Conservation (phyloP, 2,888 invertebrate species). For the Epistrophe grossulariae region DNA sequence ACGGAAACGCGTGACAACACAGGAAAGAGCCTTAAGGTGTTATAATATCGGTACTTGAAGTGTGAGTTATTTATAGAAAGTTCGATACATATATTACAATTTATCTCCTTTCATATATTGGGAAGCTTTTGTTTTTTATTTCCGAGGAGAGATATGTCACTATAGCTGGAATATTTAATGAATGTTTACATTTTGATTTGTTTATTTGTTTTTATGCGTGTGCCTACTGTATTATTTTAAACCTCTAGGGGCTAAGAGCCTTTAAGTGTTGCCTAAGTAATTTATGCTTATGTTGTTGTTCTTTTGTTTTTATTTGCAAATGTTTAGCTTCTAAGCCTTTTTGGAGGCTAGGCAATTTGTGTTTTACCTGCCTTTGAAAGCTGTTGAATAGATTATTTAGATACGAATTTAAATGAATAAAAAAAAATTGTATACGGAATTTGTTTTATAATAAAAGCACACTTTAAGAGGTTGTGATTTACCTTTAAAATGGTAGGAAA, state of each 20-base stretch:
- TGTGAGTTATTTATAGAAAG: conserved; percentile 33
- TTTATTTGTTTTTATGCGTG: conserved; percentile 18
- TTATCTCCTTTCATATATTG: background rate
- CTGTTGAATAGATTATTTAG: background rate
- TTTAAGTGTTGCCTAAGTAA: conserved; percentile 17
- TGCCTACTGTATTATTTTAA: background rate
- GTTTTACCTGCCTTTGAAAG: background rate
- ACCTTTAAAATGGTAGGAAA: too few species aligned
- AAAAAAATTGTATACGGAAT: too few species aligned
- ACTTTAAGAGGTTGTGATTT: too few species aligned
- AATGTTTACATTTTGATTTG: conserved; percentile 33
- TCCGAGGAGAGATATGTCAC: conserved; percentile 11
- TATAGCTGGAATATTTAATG: conserved; percentile 24
- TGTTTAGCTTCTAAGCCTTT: background rate
- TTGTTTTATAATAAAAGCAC: too few species aligned
- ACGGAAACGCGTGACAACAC: conserved; percentile 28
- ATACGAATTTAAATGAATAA: background rate
- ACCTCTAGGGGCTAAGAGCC: background rate
- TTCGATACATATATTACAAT: background rate
- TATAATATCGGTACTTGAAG: conserved; percentile 13
- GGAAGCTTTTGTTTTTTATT: conserved; percentile 25
- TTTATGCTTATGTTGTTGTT: background rate
- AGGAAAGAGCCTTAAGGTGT: conserved; percentile 21
- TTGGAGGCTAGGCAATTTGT: background rate
- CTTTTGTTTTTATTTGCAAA: background rate